Base-by-base conservation (phyloP, 1,140 invertebrate species). In the Drosophila littoralis region DNA sequence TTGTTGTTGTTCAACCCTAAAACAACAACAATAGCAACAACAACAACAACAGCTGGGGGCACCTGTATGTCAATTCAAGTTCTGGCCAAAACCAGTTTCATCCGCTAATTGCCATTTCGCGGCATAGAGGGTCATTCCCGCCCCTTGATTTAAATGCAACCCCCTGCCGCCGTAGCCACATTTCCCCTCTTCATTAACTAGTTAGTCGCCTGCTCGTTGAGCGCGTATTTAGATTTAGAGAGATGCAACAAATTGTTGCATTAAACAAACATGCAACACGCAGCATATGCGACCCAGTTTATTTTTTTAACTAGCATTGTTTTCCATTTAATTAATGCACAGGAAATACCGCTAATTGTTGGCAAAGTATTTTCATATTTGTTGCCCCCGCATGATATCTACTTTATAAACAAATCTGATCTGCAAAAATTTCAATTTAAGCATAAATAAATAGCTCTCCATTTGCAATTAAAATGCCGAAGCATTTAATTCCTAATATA, bases 31-130 rank as follows among this genome's bases (percentile, higher is more conserved):
- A 32, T 3, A 46, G 9, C 45, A 46, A 7, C 13, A 45, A 7
- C 38, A 43, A 8, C 42, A 43, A 45, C 6, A 43, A 15, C 42
- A 45, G 13, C 8, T 45, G 42, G 13, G n/a, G n/a, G 15, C 58
- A 70, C 58, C 59, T 63, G 68, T 54, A 57, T 66, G 36, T 71
- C 17, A 42, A 36, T 38, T 43, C 28, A 13, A 60, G 40, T 54
- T 54, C 45, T 55, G 38, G 48, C 17, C 40, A 43, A 76, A 83
- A 73, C 80, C 48, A 66, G 67, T 78, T 73, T 32, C 46, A 84
- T 52, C 81, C 17, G 60, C 46, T 60, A 55, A 72, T 48, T 76
- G 46, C 10, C n/a, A 55, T 51, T 46, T 64, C 17, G 17, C 46
- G 46, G 46, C 17, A 17, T 10, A 17, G 17, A 48, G 46, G 46